Evolutionary conservation across 2,113 vertebrate genomes (phyloP).

Genomic region (Salvator merianae): DNA sequence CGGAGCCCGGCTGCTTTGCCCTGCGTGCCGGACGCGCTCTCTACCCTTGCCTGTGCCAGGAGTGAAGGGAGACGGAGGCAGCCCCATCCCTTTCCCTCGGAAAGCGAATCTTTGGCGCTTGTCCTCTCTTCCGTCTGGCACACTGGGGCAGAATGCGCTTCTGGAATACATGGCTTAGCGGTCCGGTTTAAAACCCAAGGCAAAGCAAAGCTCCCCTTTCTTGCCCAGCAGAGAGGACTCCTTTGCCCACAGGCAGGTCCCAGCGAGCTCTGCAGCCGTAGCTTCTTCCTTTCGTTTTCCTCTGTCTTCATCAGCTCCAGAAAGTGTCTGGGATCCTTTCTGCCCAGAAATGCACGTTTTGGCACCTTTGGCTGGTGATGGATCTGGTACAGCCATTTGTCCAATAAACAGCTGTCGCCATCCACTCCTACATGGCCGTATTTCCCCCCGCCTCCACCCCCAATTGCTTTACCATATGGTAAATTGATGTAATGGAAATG

Average conservation of each 20-base stretch:
- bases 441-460: not conserved
- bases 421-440: fast-evolving
- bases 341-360: not conserved
- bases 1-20: no score
- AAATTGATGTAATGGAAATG: not conserved
- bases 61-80: no score
- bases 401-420: not conserved
- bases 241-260: constrained; percentile 27
- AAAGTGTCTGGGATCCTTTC: constrained; percentile 8
- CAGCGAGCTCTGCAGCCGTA: not conserved
- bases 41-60: no score
- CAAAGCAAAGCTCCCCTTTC: not conserved
- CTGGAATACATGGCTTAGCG: constrained; percentile 1
- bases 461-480: not conserved
- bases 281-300: not conserved
- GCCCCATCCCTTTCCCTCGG: no score
- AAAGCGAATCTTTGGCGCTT: no score
- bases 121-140: no score
- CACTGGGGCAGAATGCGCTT: no score
- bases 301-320: constrained; percentile 25
- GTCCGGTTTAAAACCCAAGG: not conserved
- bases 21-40: no score
- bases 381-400: not conserved
- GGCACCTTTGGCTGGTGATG: not conserved
- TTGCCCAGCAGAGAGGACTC: constrained; percentile 22